These are phyloP conservation scores for Rhyacichthys aspro DNA, from an alignment of 2,797 vertebrate species.

Conservation along the genomic window DNA sequence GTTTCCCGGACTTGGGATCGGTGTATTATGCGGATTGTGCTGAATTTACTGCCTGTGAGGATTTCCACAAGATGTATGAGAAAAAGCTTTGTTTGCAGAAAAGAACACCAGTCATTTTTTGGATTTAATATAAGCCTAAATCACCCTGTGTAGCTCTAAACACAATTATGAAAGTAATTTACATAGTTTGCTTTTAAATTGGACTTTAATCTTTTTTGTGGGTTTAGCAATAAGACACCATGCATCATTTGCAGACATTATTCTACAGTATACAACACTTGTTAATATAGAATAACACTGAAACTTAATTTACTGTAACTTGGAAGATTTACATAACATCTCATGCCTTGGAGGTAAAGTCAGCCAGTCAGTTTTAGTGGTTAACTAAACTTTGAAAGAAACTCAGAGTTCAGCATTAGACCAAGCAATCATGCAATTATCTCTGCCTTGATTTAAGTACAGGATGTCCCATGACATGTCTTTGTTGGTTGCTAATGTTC, in stretches of 20 bases:
- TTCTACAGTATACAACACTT: conserved; percentile 1
- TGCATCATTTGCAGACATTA: not conserved
- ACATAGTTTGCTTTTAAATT: not conserved
- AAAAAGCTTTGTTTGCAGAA: conserved; percentile 17
- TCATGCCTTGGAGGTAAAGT: not conserved
- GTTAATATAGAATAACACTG: not conserved
- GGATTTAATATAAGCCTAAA: conserved; percentile 26
- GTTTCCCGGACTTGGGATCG: conserved; percentile 33
- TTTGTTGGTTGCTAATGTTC: no score
- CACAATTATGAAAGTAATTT: conserved; percentile 5
- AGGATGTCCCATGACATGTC: no score
- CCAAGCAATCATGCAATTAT: no score
- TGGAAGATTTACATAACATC: not conserved
- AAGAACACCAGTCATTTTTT: conserved; percentile 18
- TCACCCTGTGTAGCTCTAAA: not conserved
- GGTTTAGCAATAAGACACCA: not conserved
- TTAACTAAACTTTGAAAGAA: no score
- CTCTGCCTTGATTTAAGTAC: no score
- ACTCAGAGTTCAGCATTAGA: no score
- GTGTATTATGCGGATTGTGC: conserved; percentile 31
- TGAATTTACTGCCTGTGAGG: conserved; percentile 26
- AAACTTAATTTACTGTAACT: not conserved
- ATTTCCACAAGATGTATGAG: conserved; percentile 40
- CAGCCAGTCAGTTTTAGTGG: no score
- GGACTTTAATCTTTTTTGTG: not conserved